Evolutionary conservation across 2,888 invertebrate species (phyloP).

Genomic region (Dinocampus coccinellae): DNA sequence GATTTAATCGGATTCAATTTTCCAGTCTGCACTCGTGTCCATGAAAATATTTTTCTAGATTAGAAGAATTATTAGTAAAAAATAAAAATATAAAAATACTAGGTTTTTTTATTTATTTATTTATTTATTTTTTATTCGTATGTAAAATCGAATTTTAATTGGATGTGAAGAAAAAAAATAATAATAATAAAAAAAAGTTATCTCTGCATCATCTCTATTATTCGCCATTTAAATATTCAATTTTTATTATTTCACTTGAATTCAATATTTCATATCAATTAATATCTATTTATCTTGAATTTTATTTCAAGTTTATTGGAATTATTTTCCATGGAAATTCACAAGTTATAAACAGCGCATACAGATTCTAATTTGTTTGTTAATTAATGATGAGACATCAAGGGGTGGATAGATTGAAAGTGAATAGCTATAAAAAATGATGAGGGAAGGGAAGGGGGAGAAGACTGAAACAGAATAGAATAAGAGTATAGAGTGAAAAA

Average conservation of each 20-base stretch:
- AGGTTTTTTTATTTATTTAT: no score
- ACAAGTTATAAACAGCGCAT: background rate
- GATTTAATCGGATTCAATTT: background rate
- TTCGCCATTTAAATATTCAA: no score
- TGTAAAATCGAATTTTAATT: no score
- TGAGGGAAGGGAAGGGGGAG: slow-evolving; percentile 22
- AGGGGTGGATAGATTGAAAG: background rate
- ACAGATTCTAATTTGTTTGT: slow-evolving; percentile 55
- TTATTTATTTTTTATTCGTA: no score
- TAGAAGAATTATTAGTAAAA: no score
- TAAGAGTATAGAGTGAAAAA: background rate
- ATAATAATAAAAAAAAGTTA: no score
- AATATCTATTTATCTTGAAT: background rate
- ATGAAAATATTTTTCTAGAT: no score
- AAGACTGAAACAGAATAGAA: background rate
- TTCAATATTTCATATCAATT: background rate
- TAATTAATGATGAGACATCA: slow-evolving; percentile 57
- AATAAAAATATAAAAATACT: no score
- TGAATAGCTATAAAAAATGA: slow-evolving; percentile 22
- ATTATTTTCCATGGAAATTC: background rate
- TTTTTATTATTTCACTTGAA: background rate
- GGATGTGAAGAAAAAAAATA: no score
- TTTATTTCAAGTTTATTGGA: slow-evolving; percentile 21
- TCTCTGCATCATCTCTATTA: no score
- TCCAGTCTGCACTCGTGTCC: background rate